phyloP scores from a whole-genome alignment of 2,797 vertebrate species.

The Ataeniobius toweri region DNA sequence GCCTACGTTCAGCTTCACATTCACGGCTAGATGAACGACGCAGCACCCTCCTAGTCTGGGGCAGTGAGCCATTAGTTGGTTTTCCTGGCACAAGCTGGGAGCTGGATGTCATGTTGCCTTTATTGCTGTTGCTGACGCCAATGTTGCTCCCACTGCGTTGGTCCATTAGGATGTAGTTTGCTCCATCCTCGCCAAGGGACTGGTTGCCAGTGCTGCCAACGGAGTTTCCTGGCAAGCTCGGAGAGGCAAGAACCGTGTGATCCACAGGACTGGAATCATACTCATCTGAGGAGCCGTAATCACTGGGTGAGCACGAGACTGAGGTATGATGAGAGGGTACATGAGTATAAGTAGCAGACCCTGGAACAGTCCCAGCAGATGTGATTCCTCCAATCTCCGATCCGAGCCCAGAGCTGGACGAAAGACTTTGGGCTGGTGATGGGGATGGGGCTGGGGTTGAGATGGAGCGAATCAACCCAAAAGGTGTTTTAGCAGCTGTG shows the following conservation, averaged over 20 bases:
- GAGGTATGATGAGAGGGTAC: conserved; percentile 70
- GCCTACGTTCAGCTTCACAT: conserved; percentile 75
- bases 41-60: conserved; percentile 74
- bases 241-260: conserved; percentile 70
- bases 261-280: conserved; percentile 85
- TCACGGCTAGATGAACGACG: conserved; percentile 80
- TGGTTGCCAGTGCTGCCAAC: conserved; percentile 67
- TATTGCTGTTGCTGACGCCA: conserved; percentile 39
- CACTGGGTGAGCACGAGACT: conserved; percentile 81
- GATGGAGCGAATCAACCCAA: conserved; percentile 78
- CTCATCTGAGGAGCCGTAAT: conserved; percentile 87
- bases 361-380: conserved; percentile 45
- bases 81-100: conserved; percentile 56
- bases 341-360: conserved; percentile 69
- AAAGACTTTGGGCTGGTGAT: conserved; percentile 73
- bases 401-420: conserved; percentile 75
- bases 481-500: conserved; percentile 71
- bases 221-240: conserved; percentile 70
- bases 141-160: conserved; percentile 51
- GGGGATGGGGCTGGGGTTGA: conserved; percentile 78
- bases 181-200: conserved; percentile 71
- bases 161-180: conserved; percentile 85
- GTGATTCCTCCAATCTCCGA: conserved; percentile 75
- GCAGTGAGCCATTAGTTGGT: conserved; percentile 42
- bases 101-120: conserved; percentile 50